Evolutionary conservation across 2,113 vertebrate genomes (phyloP).

Genomic region (Phylloscopus trochiloides): DNA sequence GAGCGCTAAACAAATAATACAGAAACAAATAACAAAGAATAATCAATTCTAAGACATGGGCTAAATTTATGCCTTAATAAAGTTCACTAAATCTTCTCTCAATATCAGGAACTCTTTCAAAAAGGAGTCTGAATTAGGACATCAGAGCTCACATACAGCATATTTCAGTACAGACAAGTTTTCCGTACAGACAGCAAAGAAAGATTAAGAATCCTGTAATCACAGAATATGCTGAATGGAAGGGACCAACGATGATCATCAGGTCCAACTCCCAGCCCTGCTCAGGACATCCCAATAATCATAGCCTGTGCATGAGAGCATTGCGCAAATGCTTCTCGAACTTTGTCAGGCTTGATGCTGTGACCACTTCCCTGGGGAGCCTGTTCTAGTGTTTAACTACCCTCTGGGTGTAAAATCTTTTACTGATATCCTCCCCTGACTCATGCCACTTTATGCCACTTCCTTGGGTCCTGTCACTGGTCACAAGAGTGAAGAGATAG

Average conservation of each 20-base stretch:
- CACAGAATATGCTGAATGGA: background rate
- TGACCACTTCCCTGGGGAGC: background rate
- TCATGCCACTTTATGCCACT: background rate
- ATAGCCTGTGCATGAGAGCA: background rate
- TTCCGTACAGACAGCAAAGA: background rate
- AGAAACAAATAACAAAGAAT: background rate
- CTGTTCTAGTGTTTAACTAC: background rate
- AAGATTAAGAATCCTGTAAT: background rate
- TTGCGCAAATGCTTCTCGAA: background rate
- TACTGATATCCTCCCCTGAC: background rate
- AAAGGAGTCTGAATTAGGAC: background rate
- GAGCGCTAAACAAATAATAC: background rate
- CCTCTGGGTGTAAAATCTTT: background rate
- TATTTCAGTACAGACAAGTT: background rate
- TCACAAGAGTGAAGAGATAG: background rate
- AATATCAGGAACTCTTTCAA: background rate
- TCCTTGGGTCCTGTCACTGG: background rate
- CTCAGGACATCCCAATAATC: background rate
- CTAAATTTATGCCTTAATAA: background rate
- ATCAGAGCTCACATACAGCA: background rate
- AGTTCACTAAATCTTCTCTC: background rate
- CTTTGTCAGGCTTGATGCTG: background rate
- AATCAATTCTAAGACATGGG: background rate
- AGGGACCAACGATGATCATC: rapidly evolving
- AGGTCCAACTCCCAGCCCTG: background rate